phyloP scores from a whole-genome alignment of 2,113 vertebrate genomes.

The Rutilus rutilus region DNA sequence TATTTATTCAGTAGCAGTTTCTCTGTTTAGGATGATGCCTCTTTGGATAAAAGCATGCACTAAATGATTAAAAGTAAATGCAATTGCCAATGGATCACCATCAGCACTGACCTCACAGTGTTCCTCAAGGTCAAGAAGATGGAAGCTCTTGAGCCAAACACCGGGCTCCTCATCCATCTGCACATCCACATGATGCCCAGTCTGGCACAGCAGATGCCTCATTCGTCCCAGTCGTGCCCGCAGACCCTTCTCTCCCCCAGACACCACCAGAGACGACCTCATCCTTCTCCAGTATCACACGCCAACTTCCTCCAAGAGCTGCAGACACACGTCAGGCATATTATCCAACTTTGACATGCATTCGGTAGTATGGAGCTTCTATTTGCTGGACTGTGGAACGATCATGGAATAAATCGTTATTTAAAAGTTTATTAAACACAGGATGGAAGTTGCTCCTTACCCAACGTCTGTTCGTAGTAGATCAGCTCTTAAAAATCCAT shows the following conservation, averaged over 20 bases:
- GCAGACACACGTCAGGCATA: background rate
- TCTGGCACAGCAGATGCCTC: conserved; percentile 67
- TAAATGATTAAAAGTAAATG: background rate
- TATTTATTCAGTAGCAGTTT: background rate
- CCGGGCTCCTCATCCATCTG: conserved; percentile 66
- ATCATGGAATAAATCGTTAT: too few species aligned
- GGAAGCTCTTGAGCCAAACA: conserved; percentile 76
- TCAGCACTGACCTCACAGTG: conserved; percentile 63
- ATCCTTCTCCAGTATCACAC: conserved; percentile 53
- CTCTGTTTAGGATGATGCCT: background rate
- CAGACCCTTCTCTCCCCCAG: conserved; percentile 59
- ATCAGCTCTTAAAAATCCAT: conserved; percentile 2
- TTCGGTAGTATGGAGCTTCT: background rate
- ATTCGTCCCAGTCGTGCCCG: conserved; percentile 66
- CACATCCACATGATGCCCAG: conserved; percentile 47
- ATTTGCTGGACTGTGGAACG: too few species aligned
- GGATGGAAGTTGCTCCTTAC: background rate
- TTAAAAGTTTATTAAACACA: background rate
- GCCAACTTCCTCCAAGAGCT: background rate
- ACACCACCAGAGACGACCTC: conserved; percentile 65
- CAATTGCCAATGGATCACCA: background rate
- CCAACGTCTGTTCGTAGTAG: background rate
- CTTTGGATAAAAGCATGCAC: background rate
- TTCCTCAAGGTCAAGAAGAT: conserved; percentile 65
- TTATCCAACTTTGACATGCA: background rate